These are phyloP conservation scores for Sminthurides aquaticus DNA, from an alignment of 2,888 invertebrate species.

Conservation along the genomic window DNA sequence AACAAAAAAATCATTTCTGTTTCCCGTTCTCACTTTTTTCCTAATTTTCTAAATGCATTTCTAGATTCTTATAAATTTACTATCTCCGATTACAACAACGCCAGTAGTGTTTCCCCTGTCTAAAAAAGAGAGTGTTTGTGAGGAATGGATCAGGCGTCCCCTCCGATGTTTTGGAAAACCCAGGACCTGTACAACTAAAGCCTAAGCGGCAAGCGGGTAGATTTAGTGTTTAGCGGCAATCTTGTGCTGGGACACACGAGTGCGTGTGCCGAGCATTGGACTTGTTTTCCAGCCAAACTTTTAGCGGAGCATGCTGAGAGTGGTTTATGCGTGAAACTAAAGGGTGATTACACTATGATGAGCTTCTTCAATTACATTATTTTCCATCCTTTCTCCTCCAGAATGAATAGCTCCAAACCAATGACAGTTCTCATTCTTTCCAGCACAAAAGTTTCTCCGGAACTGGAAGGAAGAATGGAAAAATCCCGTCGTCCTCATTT, in stretches of 20 bases:
- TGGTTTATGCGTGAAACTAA: not conserved
- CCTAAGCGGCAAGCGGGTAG: too few relatives aligned
- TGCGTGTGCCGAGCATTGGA: not conserved
- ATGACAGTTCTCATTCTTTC: not conserved
- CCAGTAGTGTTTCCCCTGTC: too few relatives aligned
- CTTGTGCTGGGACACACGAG: too few relatives aligned
- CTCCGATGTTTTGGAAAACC: too few relatives aligned
- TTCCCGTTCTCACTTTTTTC: too few relatives aligned
- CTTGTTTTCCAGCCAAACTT: not conserved
- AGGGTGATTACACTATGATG: constrained; percentile 1
- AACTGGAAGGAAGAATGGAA: not conserved
- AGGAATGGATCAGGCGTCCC: too few relatives aligned
- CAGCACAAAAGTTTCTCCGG: not conserved
- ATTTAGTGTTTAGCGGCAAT: too few relatives aligned
- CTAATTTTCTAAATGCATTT: constrained; percentile 8
- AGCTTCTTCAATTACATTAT: constrained; percentile 5
- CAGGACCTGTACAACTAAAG: too few relatives aligned
- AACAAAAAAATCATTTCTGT: too few relatives aligned
- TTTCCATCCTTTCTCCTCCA: not conserved
- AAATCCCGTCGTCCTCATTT: not conserved
- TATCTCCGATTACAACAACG: not conserved
- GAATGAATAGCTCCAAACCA: not conserved
- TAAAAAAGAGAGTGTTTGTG: too few relatives aligned
- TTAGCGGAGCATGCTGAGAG: not conserved
- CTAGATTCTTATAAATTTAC: not conserved